phyloP scores from a whole-genome alignment of 2,888 invertebrate genomes.

The Ophraella communa region DNA sequence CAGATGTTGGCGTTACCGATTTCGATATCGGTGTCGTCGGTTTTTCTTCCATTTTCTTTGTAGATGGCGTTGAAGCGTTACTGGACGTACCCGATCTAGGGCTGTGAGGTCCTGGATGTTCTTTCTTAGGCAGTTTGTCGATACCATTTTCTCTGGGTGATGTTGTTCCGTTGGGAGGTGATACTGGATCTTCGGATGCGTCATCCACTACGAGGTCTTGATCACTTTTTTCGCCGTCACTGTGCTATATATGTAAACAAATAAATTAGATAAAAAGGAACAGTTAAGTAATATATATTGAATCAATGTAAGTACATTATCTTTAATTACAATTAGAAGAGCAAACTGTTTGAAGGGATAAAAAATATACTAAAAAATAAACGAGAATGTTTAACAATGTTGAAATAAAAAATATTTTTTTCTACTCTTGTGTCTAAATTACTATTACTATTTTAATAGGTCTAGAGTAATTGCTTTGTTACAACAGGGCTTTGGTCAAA shows the following conservation, averaged over 20 bases:
- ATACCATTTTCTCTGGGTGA: constrained; percentile 89
- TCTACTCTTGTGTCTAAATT: too few relatives aligned
- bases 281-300: too few relatives aligned
- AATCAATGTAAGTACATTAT: too few relatives aligned
- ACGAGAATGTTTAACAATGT: too few relatives aligned
- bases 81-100: constrained; percentile 86
- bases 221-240: constrained; percentile 86
- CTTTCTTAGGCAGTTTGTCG: constrained; percentile 81
- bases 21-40: constrained; percentile 91
- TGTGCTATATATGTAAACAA: constrained; percentile 64
- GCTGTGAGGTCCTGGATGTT: constrained; percentile 74
- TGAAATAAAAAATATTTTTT: too few relatives aligned
- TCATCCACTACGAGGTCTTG: constrained; percentile 95
- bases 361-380: too few relatives aligned
- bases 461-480: too few relatives aligned
- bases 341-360: too few relatives aligned
- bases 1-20: constrained; percentile 84
- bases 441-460: too few relatives aligned
- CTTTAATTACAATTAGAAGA: too few relatives aligned
- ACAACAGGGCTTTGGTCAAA: too few relatives aligned
- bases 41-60: constrained; percentile 86
- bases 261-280: background rate
- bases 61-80: constrained; percentile 89
- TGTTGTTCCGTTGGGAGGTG: constrained; percentile 85
- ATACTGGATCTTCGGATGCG: constrained; percentile 88